Conservation (phyloP, 2,797 vertebrate genomes). For the Nothura maculosa region DNA sequence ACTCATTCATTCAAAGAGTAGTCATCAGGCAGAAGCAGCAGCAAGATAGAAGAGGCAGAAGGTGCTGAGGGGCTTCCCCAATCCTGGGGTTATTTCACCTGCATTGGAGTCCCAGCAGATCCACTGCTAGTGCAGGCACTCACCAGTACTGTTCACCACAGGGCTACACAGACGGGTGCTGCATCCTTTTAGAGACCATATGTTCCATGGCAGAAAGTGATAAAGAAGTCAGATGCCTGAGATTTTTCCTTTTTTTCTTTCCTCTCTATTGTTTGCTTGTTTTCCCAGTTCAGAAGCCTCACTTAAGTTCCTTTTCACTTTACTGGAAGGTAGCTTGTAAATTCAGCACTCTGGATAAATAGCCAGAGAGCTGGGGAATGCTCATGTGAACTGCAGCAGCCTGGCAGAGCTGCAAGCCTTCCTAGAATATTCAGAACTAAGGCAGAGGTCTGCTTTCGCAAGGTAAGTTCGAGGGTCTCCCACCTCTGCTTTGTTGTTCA, state of each 20-base stretch:
- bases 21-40: accelerated
- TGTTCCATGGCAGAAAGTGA: neutral
- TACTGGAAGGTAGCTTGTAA: neutral
- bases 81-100: neutral
- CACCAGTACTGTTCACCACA: neutral
- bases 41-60: neutral
- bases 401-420: neutral
- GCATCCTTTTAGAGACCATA: neutral
- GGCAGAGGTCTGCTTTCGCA: neutral
- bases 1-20: neutral
- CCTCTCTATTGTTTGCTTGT: neutral
- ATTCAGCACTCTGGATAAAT: neutral
- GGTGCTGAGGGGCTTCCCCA: neutral
- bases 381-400: neutral
- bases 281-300: neutral
- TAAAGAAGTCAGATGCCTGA: neutral
- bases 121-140: neutral
- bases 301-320: neutral
- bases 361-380: neutral
- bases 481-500: neutral
- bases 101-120: neutral
- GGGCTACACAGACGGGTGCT: neutral
- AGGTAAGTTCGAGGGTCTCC: neutral
- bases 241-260: neutral
- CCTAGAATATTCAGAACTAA: neutral